Percentiles rank a stretch among this genome's conserved stretches.
phyloP scores from a whole-genome alignment of 2,888 invertebrate species.

The Himalopsyche anomala region DNA sequence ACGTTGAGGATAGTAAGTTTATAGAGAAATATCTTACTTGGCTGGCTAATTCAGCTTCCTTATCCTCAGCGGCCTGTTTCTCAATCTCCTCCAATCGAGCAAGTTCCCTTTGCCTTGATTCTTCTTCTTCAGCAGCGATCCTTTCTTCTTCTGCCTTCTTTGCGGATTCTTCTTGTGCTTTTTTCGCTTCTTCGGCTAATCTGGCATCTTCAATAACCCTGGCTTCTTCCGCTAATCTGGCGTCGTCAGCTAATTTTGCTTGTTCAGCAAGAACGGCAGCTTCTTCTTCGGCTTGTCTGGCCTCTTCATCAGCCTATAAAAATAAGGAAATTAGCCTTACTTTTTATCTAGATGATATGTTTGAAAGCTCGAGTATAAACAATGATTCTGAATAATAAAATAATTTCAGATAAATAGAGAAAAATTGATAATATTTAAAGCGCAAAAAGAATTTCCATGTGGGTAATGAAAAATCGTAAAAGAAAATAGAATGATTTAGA shows the following conservation, averaged over 20 bases:
- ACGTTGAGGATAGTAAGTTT: background rate
- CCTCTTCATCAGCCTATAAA: constrained; percentile 65
- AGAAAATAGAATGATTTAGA: background rate
- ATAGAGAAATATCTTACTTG: constrained; percentile 72
- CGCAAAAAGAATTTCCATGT: too few relatives aligned
- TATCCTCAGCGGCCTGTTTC: constrained; percentile 79
- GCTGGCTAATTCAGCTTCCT: constrained; percentile 82
- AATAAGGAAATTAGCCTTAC: constrained; percentile 3
- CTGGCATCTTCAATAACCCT: constrained; percentile 71
- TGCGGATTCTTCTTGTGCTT: constrained; percentile 73
- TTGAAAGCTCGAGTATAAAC: too few relatives aligned
- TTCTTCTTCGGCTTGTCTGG: constrained; percentile 65
- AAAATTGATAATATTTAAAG: too few relatives aligned
- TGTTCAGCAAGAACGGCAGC: constrained; percentile 70
- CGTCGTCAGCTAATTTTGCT: constrained; percentile 75
- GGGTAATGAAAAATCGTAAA: too few relatives aligned
- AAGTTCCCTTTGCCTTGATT: constrained; percentile 77
- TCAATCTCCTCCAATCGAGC: constrained; percentile 78
- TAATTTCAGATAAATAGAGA: too few relatives aligned
- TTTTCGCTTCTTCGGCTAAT: constrained; percentile 71
- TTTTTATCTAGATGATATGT: background rate
- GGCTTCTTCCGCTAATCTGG: constrained; percentile 73
- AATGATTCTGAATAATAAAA: too few relatives aligned
- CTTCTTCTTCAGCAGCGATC: constrained; percentile 72
- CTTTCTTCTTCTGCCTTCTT: constrained; percentile 75